Evolutionary conservation across 2,797 vertebrate species (phyloP), one percentile per base, ranked within the genome.

Genomic region (Remorina albescens): DNA sequence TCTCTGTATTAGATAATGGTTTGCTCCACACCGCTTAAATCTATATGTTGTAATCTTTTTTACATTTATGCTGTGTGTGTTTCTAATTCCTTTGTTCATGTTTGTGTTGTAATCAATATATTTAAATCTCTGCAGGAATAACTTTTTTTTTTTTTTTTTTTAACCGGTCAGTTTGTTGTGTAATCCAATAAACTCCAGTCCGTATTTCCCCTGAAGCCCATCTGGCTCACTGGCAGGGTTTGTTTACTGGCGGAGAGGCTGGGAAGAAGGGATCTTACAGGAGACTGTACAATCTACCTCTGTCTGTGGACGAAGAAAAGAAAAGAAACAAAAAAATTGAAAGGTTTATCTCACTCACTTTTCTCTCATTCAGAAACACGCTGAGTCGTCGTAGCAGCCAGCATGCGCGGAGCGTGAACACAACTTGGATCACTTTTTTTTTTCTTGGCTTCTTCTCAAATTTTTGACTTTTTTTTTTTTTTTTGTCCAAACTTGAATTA

Each of bases 231-330:
- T 91, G 90, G 89, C 90, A 89, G 83, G 75, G 92, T 91, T 91
- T 95, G 93, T 95, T 94, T 93, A 94, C 92, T 91, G 93, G 91
- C 89, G 86, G 82, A 88, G 83, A 88, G 84, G 74, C 88, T 92
- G 82, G 76, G 86, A 86, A 87, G 89, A 90, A 84, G 84, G 88
- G 90, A 92, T 92, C 92, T 89, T 87, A 51, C 88, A 86, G 84
- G 90, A 90, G 84, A 87, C 85, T 80, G 56, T 56, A 69, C 86
- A 70, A 86, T 72, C 88, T 91, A 88, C 91, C 88, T 92, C 90
- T 89, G 80, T 83, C 41, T 73, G 78, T 62, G 84, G 55, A 67
- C 57, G 67, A 51, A 67, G 70, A 77, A 71, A 18, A 65, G 15
- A 42, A 63, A 34, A 4, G 46, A 51, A 69, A 21, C 59, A 16